Base-by-base conservation (phyloP, 2,797 vertebrate genomes). In the Lophius americanus region DNA sequence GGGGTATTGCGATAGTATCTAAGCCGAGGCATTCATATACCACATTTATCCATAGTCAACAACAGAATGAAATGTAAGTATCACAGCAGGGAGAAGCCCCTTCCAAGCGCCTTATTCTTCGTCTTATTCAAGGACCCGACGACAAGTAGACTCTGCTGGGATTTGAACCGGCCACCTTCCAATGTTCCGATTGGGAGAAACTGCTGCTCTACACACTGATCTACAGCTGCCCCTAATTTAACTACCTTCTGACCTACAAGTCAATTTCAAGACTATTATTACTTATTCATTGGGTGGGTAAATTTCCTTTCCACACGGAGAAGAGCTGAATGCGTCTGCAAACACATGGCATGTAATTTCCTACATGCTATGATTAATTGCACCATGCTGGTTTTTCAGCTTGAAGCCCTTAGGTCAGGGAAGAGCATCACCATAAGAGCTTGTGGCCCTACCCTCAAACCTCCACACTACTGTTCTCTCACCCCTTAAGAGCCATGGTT, bases 341-440 rank as follows among this genome's bases (percentile, higher is more conserved):
- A 6, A 74, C 58, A 52, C 23, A 11, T 35, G 23, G 7, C 6
- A 12, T 57, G 60, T 55, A 39, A 42, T 42, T 77, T 75, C 46
- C 38, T 51, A 42, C 7, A 41, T 53, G 9, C 11, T 23, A 35
- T 84, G 80, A 89, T 64, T 88, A 68, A 91, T 81, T 62, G 65
- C 42, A 73, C 51, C 9, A 1, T 6, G 60, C 6, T 14, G 54
- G 61, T 74, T 79, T 78, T 83, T 76, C 72, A 82, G 63, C 84
- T 81, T 87, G 72, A 78, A 80, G 57, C 59, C 55, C 61, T 23
- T 33, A 4, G 69, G 72, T 87, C 68, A 79, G 59, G 61, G 61
- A 62, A 71, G 66, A 63, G 56, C 35, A 38, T 42, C 2, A 37
- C 64, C 54, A 39, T 44, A 63, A 69, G 37, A 57, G 49, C 51